A percentile compares a stretch with the other conserved stretches of the same genome.
Evolutionary conservation across 2,113 vertebrate genomes (phyloP).

Genomic region (Leptosomus discolor): DNA sequence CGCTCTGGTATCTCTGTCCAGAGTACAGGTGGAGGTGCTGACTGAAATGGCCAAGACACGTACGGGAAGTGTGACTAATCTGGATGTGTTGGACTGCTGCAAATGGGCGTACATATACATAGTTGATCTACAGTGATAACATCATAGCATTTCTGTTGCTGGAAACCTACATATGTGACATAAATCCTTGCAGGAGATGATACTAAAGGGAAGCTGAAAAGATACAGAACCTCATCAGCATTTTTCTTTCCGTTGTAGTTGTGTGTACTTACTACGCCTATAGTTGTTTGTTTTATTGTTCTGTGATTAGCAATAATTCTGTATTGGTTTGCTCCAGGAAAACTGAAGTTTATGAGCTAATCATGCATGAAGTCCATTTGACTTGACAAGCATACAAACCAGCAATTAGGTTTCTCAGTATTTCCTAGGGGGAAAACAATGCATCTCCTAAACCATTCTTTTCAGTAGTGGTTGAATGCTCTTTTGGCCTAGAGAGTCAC

Average conservation of each 20-base stretch:
- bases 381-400: not conserved
- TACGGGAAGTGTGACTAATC: fast-evolving
- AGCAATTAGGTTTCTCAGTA: not conserved
- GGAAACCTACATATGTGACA: not conserved
- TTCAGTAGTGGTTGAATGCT: not conserved
- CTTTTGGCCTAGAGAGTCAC: not conserved
- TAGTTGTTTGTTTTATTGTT: not conserved
- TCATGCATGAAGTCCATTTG: not conserved
- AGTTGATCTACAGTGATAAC: not conserved
- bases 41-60: not conserved
- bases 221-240: not conserved
- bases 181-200: not conserved
- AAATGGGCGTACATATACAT: fast-evolving
- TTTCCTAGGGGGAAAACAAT: not conserved
- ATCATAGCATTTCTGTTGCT: not conserved
- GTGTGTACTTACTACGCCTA: not conserved
- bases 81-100: not conserved
- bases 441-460: not conserved
- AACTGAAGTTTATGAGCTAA: not conserved
- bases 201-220: not conserved
- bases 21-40: not conserved
- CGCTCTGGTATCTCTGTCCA: fast-evolving
- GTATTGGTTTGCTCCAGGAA: not conserved
- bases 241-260: not conserved
- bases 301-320: not conserved